Evolutionary conservation across 92 coral and sea anemone species (phyloP), one percentile per base, ranked within the genome.

Genomic region (Phymanthus crucifer): DNA sequence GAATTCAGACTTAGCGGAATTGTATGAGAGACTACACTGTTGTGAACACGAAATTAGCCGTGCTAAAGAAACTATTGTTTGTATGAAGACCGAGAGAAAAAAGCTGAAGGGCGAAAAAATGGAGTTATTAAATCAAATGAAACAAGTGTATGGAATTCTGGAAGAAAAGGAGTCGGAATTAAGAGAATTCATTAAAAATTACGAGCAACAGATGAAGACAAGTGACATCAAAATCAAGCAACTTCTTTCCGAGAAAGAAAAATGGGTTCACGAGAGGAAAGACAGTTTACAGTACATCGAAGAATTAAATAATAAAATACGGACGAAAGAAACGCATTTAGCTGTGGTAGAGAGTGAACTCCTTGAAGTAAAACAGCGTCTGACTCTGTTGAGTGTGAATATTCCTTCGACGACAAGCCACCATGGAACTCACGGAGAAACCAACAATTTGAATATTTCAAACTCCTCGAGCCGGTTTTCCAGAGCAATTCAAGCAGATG

Each of bases 141-240:
- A 90, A 73, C 96, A 95, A 76, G 96, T 92, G 66, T 93, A 95
- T 77, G 94, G 93, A 21, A 89, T 95, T 72, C 77, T 95, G 40
- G 99, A 95, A 74, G 95, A 90, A 34, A 95, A 93, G 68, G 99
- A 95, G 67, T 85, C 92, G 12, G 99, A 95, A 57, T 83, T 95
- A 38, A 72, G 96, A 27, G 99, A 95, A 77, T 95, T 95, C 82
- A 95, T 95, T 76, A 81, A 87, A 75, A 95, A 90, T 83, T 95
- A 93, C 82, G 97, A 93, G 78, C 93, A 90, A 75, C 87, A 90
- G 81, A 95, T 95, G 99, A 83, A 89, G 6, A 86, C 90, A 58
- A 90, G 94, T 33, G 98, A 91, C 32, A 85, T 84, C 33, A 84
- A 80, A 40, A 71, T 93, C 4, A 73, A 82, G 56, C 81, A 76